Conservation (phyloP, 2,888 invertebrate genomes). For the Sarcophaga subvicina region DNA sequence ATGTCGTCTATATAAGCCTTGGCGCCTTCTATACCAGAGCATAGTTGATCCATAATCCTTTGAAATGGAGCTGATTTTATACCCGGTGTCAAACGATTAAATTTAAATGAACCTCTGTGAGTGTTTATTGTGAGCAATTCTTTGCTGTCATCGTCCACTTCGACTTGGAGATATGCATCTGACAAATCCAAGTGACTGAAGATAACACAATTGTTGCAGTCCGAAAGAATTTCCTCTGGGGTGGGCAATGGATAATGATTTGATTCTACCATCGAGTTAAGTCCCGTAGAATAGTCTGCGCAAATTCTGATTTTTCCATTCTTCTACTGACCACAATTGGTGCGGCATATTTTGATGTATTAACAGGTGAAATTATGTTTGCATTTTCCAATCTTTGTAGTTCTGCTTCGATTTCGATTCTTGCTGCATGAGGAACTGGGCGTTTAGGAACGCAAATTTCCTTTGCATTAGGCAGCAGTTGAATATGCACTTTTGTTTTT, state of each 20-base stretch:
- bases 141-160: slow-evolving; percentile 67
- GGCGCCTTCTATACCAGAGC: slow-evolving; percentile 47
- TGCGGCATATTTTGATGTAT: slow-evolving; percentile 69
- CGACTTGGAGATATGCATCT: slow-evolving; percentile 70
- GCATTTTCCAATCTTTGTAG: slow-evolving; percentile 56
- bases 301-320: slow-evolving; percentile 70
- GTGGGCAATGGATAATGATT: slow-evolving; percentile 53
- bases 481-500: too few species aligned
- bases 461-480: too few species aligned
- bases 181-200: slow-evolving; percentile 67
- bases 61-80: slow-evolving; percentile 69
- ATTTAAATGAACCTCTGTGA: slow-evolving; percentile 59
- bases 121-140: slow-evolving; percentile 67
- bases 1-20: slow-evolving; percentile 64
- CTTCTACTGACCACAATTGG: slow-evolving; percentile 61
- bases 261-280: slow-evolving; percentile 61
- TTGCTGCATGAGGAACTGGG: too few species aligned
- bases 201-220: slow-evolving; percentile 54
- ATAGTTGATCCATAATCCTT: slow-evolving; percentile 62
- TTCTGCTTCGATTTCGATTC: slow-evolving; percentile 51
- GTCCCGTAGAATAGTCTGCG: slow-evolving; percentile 69
- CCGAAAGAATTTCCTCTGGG: slow-evolving; percentile 68
- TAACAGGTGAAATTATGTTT: slow-evolving; percentile 63
- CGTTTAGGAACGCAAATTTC: too few species aligned
- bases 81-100: slow-evolving; percentile 65